Evolutionary conservation across 1,140 invertebrate species (phyloP), one percentile per base, ranked within the genome.

Genomic region (Acromyrmex heyeri): DNA sequence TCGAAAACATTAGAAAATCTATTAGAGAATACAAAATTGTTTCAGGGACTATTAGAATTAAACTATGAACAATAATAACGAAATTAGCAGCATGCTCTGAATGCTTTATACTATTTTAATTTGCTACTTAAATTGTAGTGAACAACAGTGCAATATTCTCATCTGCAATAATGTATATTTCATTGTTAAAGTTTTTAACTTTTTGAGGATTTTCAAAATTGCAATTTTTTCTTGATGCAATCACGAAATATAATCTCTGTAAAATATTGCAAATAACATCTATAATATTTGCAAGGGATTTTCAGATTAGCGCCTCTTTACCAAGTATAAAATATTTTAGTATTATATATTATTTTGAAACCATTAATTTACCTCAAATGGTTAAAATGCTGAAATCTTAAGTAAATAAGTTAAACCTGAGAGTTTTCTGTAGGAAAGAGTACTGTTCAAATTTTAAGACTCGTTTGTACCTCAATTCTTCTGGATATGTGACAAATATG

Each of bases 61-160:
- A 85, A 57, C 18, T 55, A 65, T 14, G 34, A 76, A 59, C 30
- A 64, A 87, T 59, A 44, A 81, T 87, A 82, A 89, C 73, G 61
- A 85, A 88, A 90, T 86, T 89, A 92, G 91, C 90, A 82, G 92
- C 91, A 93, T 93, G 92, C 89, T 90, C 85, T 90, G 86, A 88
- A 90, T 88, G 91, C 91, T 91, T 92, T 91, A 86, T 78, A 87
- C 70, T 81, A 89, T 86, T 92, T 91, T 92, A 65, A 90, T 92
- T 91, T 92, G 91, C 91, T 91, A 86, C 90, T 91, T 92, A 81
- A 89, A 85, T 91, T 90, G 85, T 87, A 79, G 87, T 86, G 78
- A 87, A 82, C 5, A 86, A 86, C 75, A 86, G 50, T 72, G 62
- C 75, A 86, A 89, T 83, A 87, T 86, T 88, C 86, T 91, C 70